Conservation (phyloP, 1,140 invertebrate genomes). For the Copidosoma floridanum region DNA sequence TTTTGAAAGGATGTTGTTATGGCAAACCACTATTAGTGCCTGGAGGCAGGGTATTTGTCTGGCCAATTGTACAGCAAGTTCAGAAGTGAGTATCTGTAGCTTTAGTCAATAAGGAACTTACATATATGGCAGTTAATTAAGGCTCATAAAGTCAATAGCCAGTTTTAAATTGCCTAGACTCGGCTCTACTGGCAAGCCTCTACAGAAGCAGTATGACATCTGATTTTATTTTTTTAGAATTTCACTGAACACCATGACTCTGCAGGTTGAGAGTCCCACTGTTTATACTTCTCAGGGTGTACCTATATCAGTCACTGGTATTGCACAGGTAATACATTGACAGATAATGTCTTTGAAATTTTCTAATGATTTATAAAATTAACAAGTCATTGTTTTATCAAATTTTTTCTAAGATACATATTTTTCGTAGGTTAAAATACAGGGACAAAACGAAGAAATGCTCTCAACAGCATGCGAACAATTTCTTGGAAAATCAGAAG, state of each 20-base stretch:
- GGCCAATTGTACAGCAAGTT: conserved; percentile 91
- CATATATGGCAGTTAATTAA: background rate
- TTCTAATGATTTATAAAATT: conserved; percentile 2
- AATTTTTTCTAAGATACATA: background rate
- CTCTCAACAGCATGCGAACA: conserved; percentile 93
- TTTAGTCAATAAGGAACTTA: too few species aligned
- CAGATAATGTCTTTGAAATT: too few species aligned
- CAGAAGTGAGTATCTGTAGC: conserved; percentile 72
- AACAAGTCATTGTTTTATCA: conserved; percentile 15
- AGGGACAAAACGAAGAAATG: conserved; percentile 97
- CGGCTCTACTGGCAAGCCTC: background rate
- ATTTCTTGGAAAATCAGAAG: conserved; percentile 89
- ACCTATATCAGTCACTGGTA: conserved; percentile 94
- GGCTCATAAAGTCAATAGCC: background rate
- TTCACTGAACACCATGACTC: conserved; percentile 94
- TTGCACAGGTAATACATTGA: conserved; percentile 77
- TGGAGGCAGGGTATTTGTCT: conserved; percentile 94
- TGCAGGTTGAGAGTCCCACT: conserved; percentile 86
- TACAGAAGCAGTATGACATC: too few species aligned
- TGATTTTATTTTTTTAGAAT: conserved; percentile 64
- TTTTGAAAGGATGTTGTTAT: conserved; percentile 81
- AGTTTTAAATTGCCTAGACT: background rate
- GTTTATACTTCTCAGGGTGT: conserved; percentile 97
- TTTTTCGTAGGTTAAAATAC: conserved; percentile 83
- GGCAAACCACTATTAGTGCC: conserved; percentile 87